Conservation (phyloP, 2,113 vertebrate genomes). For the Amia ocellicauda region DNA sequence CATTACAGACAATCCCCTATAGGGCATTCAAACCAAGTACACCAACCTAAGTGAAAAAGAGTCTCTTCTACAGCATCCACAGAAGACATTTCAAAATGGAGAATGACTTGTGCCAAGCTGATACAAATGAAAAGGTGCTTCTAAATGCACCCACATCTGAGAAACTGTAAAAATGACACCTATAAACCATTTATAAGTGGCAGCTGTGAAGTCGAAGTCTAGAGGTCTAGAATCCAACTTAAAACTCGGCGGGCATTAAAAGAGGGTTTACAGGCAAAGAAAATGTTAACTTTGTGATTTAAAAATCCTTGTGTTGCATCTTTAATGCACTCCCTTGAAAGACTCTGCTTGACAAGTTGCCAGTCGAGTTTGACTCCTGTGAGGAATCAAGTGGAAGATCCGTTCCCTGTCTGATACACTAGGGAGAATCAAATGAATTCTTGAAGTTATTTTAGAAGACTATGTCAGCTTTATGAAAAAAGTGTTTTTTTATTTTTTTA, state of each 20-base stretch:
- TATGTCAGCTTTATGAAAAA: slow-evolving; percentile 6
- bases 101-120: neutral
- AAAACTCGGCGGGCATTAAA: neutral
- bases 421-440: slow-evolving; percentile 4
- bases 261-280: neutral
- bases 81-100: neutral
- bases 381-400: slow-evolving; percentile 46
- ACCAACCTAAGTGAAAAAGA: too few species aligned
- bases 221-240: slow-evolving; percentile 1
- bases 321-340: slow-evolving; percentile 73
- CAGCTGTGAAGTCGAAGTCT: neutral
- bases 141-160: neutral
- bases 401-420: neutral
- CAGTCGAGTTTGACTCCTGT: slow-evolving; percentile 55
- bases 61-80: too few species aligned
- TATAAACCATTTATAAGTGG: slow-evolving; percentile 5
- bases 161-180: neutral
- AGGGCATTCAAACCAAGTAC: too few species aligned
- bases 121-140: neutral
- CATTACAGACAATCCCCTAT: too few species aligned
- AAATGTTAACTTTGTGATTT: slow-evolving; percentile 70
- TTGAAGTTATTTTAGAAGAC: slow-evolving; percentile 4
- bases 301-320: slow-evolving; percentile 76
- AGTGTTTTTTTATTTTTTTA: neutral
- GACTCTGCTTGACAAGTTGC: slow-evolving; percentile 60